Base-by-base conservation (phyloP, 1,140 invertebrate species). In the Oryzaephilus surinamensis region DNA sequence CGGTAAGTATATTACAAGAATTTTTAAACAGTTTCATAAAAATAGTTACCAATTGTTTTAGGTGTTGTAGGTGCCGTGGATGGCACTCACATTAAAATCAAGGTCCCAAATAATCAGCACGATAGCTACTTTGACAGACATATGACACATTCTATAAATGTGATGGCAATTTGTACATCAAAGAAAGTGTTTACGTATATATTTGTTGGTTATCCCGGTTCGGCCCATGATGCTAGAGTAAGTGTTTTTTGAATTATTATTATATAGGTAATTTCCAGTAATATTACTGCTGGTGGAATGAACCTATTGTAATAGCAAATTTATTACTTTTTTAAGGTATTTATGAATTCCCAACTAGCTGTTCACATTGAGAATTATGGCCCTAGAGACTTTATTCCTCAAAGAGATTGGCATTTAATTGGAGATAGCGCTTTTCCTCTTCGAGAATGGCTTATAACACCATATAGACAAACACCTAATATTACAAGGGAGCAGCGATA, bases 181-280 rank as follows among this genome's bases (percentile, higher is more conserved):
- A 21, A 34, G 6, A 32, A 40, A 27, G 8, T 44, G 8, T 33
- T 39, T 18, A 39, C 31, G 2, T 34, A 44, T 26, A 24, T 39
- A 6, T 44, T 33, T 33, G 13, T 32, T 12, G 36, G 36, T 8
- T 44, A 14, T 31, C 41, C 41, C 7, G 41, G 41, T 16, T 43
- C 41, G 2, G 41, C 33, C 2, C 41, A 43, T 29, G 41, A 43
- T 37, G 6, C 28, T 13, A 43, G 41, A 16, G 41, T 43, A 43
- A 41, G 7, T 29, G n/a, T 29, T 15, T 38, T 11, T n/a, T n/a
- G n/a, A n/a, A n/a, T n/a, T n/a, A n/a, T n/a, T n/a, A n/a, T n/a
- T n/a, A n/a, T n/a, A n/a, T n/a, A n/a, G n/a, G n/a, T n/a, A n/a
- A n/a, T n/a, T n/a, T n/a, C n/a, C n/a, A n/a, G n/a, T n/a, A n/a